Evolutionary conservation across 2,797 vertebrate species (phyloP).

Genomic region (Acipenser ruthenus): DNA sequence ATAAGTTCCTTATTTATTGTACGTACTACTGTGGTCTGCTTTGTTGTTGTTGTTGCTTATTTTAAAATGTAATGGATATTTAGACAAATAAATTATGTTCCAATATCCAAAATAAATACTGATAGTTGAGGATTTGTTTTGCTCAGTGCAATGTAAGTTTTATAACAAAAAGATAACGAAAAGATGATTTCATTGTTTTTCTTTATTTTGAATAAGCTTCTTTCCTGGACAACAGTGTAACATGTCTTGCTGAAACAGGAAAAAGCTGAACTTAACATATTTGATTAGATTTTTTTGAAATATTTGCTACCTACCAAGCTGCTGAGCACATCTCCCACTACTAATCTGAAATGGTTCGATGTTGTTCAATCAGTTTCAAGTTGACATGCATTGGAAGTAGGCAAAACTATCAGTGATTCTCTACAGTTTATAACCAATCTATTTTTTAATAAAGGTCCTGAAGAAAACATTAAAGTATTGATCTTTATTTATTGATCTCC

Average conservation of each 20-base stretch:
- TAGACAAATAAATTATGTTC: no score
- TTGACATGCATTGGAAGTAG: constrained; percentile 73
- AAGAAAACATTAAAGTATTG: constrained; percentile 85
- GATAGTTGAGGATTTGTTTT: no score
- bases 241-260: no score
- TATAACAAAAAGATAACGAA: background rate
- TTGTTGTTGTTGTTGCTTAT: no score
- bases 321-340: constrained; percentile 47
- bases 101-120: no score
- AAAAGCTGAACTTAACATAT: constrained; percentile 1
- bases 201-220: constrained; percentile 4
- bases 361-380: constrained; percentile 77
- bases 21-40: no score
- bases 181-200: constrained; percentile 2
- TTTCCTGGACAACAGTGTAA: no score
- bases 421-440: constrained; percentile 76
- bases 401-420: constrained; percentile 64
- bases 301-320: constrained; percentile 10
- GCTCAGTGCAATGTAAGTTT: no score
- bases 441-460: constrained; percentile 82
- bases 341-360: constrained; percentile 64
- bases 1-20: no score
- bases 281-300: constrained; percentile 8
- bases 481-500: constrained; percentile 87
- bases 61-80: no score